Base-by-base conservation (phyloP, 2,797 vertebrate genomes). In the Typhlichthys subterraneus region DNA sequence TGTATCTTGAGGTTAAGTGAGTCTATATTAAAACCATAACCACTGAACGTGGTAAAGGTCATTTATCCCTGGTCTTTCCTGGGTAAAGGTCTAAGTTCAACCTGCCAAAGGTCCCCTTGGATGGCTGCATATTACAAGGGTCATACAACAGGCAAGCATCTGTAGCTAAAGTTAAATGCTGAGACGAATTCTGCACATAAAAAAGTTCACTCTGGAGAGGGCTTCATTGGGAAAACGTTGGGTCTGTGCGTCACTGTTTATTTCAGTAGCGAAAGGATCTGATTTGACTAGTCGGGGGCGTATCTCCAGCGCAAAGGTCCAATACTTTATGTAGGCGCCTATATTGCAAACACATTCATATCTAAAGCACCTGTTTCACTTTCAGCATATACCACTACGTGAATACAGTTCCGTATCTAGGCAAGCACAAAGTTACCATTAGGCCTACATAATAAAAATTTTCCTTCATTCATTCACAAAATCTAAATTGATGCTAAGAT, bases 51-150 rank as follows among this genome's bases (percentile, higher is more conserved):
- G 59, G 78, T 63, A 89, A 94, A 94, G 92, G 92, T 92, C 92
- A 93, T 71, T 71, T 68, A 67, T 77, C 55, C 23, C 1, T 15
- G 38, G 62, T 56, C 62, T 79, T 74, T 70, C 38, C 8, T 38
- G n/a, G 45, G 64, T 69, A 92, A 93, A 93, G 90, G 91, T 91
- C 85, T 29, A 74, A 90, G 91, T 91, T 90, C 88, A 90, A 53
- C 63, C 52, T 57, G 53, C 65, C 57, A 90, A 93, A 92, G 91
- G 90, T 90, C 81, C 47, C 61, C 45, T 33, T 6, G 51, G 61
- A 75, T 50, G 65, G 61, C 67, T 9, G 63, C 86, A 92, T 93
- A 89, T 89, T 87, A 63, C 59, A 75, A 65, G 79, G 84, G 85
- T 81, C 85, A 77, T 2, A 64, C 53, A 68, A 59, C 57, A 67